Evolutionary conservation across 1,140 invertebrate species (phyloP).

Genomic region (Cydia pomonella): DNA sequence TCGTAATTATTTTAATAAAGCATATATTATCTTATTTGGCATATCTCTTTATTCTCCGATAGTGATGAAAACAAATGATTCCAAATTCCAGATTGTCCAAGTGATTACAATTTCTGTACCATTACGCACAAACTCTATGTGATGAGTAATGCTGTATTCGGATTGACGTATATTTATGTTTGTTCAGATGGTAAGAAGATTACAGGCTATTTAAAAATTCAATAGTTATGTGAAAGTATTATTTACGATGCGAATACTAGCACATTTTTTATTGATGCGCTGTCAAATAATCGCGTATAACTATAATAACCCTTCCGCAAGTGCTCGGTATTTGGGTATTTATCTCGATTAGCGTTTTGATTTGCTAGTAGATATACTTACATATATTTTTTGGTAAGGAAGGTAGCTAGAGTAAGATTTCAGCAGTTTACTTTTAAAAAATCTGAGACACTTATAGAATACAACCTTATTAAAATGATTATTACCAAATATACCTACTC

Average conservation of each 20-base stretch:
- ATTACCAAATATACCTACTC: no score
- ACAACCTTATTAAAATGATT: no score
- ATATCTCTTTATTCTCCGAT: no score
- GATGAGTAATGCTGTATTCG: slow-evolving; percentile 49
- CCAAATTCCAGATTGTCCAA: background rate
- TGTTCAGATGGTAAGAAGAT: slow-evolving; percentile 54
- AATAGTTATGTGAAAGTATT: slow-evolving; percentile 41
- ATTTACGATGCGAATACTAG: slow-evolving; percentile 10
- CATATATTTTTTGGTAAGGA: no score
- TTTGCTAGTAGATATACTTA: no score
- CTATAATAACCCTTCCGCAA: background rate
- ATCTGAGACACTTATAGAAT: no score
- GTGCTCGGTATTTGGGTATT: background rate
- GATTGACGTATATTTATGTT: slow-evolving; percentile 56
- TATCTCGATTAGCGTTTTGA: background rate
- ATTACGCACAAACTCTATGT: slow-evolving; percentile 38
- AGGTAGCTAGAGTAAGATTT: no score
- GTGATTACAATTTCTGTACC: slow-evolving; percentile 24
- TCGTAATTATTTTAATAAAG: no score
- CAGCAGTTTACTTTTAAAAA: no score
- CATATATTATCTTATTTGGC: no score
- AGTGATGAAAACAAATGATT: slow-evolving; percentile 1
- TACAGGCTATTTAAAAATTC: slow-evolving; percentile 54
- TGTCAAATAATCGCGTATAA: slow-evolving; percentile 1
- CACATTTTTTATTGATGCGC: slow-evolving; percentile 29